phyloP scores from a whole-genome alignment of 2,113 vertebrate species.

The Murina feae region DNA sequence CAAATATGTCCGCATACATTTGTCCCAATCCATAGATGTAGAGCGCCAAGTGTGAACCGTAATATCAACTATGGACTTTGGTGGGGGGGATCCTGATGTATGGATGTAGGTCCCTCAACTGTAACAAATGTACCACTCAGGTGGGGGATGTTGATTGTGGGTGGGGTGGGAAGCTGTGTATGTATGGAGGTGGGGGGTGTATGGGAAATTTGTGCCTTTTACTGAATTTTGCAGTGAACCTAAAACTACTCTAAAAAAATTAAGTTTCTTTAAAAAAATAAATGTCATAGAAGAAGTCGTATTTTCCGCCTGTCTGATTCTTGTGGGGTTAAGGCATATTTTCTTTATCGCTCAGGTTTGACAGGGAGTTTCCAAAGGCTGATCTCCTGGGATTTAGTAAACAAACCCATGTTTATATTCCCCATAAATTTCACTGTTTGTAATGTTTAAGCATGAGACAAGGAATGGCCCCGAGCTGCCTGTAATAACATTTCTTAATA shows the following conservation, averaged over 20 bases:
- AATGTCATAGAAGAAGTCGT: neutral
- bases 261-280: neutral
- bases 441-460: neutral
- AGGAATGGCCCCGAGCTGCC: neutral
- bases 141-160: neutral
- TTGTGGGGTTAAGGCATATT: neutral
- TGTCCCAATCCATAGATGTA: neutral
- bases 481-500: neutral
- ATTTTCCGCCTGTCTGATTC: neutral
- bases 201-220: neutral
- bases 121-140: neutral
- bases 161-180: neutral
- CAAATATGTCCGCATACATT: neutral
- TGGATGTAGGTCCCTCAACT: rapidly evolving
- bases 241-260: neutral
- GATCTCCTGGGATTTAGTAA: neutral
- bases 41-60: neutral
- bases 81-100: neutral
- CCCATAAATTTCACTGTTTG: neutral
- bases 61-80: neutral
- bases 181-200: neutral
- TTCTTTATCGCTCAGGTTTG: neutral
- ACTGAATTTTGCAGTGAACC: neutral
- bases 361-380: neutral
- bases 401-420: neutral